Evolutionary conservation across 2,797 vertebrate genomes (phyloP), one percentile per base, ranked within the genome.

Genomic region (Hydrolagus colliei): DNA sequence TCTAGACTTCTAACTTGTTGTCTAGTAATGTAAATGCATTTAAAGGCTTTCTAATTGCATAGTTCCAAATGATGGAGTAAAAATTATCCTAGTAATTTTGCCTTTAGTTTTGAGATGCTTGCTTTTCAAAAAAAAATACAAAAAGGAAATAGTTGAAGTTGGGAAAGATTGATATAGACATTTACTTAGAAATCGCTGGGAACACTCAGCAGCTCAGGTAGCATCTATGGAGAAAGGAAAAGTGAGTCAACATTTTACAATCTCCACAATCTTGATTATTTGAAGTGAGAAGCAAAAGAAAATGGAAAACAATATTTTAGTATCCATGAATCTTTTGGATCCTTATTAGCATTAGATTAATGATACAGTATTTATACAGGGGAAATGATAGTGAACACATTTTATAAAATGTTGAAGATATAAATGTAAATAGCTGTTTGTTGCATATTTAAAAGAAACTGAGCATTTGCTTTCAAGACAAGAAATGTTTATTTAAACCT

Each of bases 381-480:
- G 68, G 27, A 12, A 20, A 68, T 82, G 63, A 16, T 4, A 84
- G 8, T 68, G 22, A 65, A 16, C 8, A 13, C 10, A 22, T 11
- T 78, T 78, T 63, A 10, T 32, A 80, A 27, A 9, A 18, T 65
- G 62, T 13, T 80, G 22, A 27, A 65, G 13, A 52, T 6, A 52
- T 52, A 1, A 12, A 16, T 73, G 22, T 73, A 35, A 73, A 35
- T 73, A 11, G n/a, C 16, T 72, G 62, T 16, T 71, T 12, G 16
- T 32, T 41, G 16, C 14, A 27, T 41, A 2, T 68, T 84, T 52
- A 32, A 11, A 68, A 41, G 63, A 84, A 77, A 77, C 18, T 65
- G 22, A 80, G 12, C n/a, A 80, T 80, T 80, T 68, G 1, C 18
- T 84, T 84, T 65, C 65, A 68, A 84, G 79, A 71, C 20, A 22